Percentiles rank a stretch among this genome's conserved stretches.
These are phyloP conservation scores for Bombus consobrinus DNA, from an alignment of 1,140 invertebrate genomes.

Conservation along the genomic window DNA sequence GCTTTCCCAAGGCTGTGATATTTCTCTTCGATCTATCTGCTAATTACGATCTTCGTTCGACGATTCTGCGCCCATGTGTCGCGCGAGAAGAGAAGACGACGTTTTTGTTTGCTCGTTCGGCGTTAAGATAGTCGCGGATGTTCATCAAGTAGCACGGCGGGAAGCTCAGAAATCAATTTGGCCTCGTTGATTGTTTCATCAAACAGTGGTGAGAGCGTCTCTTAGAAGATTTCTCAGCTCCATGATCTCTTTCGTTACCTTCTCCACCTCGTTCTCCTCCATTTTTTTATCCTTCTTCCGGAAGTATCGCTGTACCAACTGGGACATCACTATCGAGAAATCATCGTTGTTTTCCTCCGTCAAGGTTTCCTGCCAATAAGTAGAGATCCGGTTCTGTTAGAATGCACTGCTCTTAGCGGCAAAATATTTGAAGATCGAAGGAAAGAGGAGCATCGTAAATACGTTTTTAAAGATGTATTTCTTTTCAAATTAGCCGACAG, in stretches of 20 bases:
- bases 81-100: not conserved
- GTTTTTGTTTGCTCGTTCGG: no score
- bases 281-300: slow-evolving; percentile 76
- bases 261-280: slow-evolving; percentile 65
- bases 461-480: no score
- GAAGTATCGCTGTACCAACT: slow-evolving; percentile 84
- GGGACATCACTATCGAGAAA: slow-evolving; percentile 82
- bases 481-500: no score
- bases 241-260: slow-evolving; percentile 66
- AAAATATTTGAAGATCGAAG: no score
- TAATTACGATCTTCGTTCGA: not conserved
- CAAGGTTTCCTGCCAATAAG: slow-evolving; percentile 59
- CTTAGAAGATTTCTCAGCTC: slow-evolving; percentile 67
- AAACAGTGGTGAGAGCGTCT: slow-evolving; percentile 64
- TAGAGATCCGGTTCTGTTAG: not conserved
- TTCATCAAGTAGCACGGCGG: no score
- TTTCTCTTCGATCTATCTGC: no score
- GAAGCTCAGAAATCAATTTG: not conserved
- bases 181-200: slow-evolving; percentile 1
- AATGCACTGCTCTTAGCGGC: no score
- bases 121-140: no score
- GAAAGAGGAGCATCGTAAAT: no score
- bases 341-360: slow-evolving; percentile 65
- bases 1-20: not conserved
- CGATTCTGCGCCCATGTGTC: not conserved